A percentile compares a stretch with the other conserved stretches of the same genome.
These are phyloP conservation scores for Xenopus tropicalis DNA, from an alignment of 2,113 vertebrate genomes.

Conservation along the genomic window DNA sequence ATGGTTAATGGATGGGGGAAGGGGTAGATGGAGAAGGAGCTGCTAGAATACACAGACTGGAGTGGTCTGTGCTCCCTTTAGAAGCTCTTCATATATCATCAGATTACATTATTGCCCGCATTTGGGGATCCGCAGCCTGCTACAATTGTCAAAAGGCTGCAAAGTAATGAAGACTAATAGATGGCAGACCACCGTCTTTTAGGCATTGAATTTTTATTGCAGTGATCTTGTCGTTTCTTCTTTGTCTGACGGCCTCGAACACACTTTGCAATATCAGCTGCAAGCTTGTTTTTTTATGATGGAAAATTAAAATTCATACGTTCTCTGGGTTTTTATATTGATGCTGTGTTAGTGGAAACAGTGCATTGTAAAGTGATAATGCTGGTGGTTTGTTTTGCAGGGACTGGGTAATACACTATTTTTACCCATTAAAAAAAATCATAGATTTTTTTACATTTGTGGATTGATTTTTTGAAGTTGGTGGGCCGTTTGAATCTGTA, in stretches of 20 bases:
- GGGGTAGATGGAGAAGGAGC: slow-evolving; percentile 76
- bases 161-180: slow-evolving; percentile 94
- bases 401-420: too few species aligned
- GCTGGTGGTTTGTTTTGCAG: too few species aligned
- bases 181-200: slow-evolving; percentile 76
- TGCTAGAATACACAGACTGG: slow-evolving; percentile 79
- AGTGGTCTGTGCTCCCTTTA: slow-evolving; percentile 81
- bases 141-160: slow-evolving; percentile 86
- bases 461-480: too few species aligned
- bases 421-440: too few species aligned
- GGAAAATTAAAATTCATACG: not conserved
- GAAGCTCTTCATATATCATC: slow-evolving; percentile 90
- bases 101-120: slow-evolving; percentile 88
- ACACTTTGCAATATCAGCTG: slow-evolving; percentile 72
- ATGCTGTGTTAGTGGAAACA: too few species aligned
- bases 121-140: slow-evolving; percentile 87
- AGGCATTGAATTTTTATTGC: slow-evolving; percentile 87
- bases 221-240: slow-evolving; percentile 83
- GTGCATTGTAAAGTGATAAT: too few species aligned
- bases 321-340: not conserved
- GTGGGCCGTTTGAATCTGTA: too few species aligned
- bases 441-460: too few species aligned
- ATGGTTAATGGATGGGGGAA: slow-evolving; percentile 64
- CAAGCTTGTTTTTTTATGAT: slow-evolving; percentile 49
- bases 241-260: slow-evolving; percentile 78